Evolutionary conservation across 1,140 invertebrate genomes (phyloP).

Genomic region (Drosophila rufa): DNA sequence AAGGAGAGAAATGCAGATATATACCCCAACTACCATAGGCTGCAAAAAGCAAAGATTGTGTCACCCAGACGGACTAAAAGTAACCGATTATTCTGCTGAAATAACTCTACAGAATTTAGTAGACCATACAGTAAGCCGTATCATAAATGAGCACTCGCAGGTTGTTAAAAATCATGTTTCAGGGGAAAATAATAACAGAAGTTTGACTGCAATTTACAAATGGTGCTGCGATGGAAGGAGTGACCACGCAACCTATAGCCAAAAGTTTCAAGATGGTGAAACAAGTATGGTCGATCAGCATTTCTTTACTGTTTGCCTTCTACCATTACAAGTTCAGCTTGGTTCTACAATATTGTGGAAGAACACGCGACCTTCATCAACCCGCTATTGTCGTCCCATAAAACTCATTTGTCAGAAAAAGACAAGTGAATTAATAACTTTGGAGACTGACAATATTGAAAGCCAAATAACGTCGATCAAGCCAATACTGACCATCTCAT

Average conservation of each 20-base stretch:
- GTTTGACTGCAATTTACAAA: no score
- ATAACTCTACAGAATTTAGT: background rate
- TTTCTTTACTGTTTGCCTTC: conserved; percentile 30
- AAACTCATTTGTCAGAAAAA: background rate
- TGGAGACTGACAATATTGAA: background rate
- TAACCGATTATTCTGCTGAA: background rate
- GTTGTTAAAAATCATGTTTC: no score
- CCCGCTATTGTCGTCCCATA: no score
- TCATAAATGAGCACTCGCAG: no score
- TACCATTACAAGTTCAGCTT: conserved; percentile 24
- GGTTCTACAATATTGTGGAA: background rate
- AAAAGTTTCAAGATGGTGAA: conserved; percentile 30
- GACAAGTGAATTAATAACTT: background rate
- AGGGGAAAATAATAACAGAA: conserved; percentile 2
- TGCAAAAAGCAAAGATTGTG: background rate
- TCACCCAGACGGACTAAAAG: background rate
- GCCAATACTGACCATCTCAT: background rate
- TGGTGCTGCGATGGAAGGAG: no score
- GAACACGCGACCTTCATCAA: no score
- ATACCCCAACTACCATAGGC: conserved; percentile 3
- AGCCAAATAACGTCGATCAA: background rate
- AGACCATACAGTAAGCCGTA: background rate
- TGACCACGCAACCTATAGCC: conserved; percentile 28
- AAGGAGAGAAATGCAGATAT: conserved; percentile 24
- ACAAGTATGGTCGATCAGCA: conserved; percentile 24